Evolutionary conservation across 2,797 vertebrate genomes (phyloP).

Genomic region (Parauchenoglanis ngamensis): DNA sequence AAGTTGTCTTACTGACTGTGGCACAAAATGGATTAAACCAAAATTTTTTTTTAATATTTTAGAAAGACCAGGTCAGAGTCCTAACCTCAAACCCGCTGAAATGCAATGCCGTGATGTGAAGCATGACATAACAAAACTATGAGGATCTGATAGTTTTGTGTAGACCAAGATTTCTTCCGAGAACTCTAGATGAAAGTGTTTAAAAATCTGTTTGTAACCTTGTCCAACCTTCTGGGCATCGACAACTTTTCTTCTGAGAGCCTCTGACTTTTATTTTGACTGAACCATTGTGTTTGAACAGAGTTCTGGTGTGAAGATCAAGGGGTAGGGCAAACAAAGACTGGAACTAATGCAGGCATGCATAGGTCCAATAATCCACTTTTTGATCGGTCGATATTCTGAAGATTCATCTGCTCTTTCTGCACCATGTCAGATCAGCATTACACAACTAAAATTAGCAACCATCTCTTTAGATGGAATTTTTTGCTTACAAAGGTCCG

Average conservation of each 20-base stretch:
- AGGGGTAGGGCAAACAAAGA: neutral
- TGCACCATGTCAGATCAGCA: neutral
- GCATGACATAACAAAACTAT: neutral
- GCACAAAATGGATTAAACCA: neutral
- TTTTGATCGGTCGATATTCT: neutral
- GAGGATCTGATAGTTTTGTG: neutral
- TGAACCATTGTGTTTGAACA: neutral
- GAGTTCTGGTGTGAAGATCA: neutral
- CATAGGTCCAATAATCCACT: neutral
- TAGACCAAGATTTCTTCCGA: neutral
- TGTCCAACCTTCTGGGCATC: neutral
- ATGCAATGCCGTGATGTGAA: neutral
- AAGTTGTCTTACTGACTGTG: neutral
- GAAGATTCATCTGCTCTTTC: neutral
- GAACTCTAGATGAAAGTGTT: neutral
- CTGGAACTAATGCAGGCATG: neutral
- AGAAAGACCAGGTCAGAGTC: neutral
- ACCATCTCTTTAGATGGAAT: neutral
- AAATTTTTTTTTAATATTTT: neutral
- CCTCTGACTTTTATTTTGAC: neutral
- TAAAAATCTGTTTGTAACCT: neutral
- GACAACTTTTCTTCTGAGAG: neutral
- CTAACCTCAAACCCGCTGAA: neutral
- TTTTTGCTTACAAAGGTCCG: neutral
- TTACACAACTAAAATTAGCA: neutral